Evolutionary conservation across 2,797 vertebrate genomes (phyloP).

Genomic region (Coreius guichenoti): DNA sequence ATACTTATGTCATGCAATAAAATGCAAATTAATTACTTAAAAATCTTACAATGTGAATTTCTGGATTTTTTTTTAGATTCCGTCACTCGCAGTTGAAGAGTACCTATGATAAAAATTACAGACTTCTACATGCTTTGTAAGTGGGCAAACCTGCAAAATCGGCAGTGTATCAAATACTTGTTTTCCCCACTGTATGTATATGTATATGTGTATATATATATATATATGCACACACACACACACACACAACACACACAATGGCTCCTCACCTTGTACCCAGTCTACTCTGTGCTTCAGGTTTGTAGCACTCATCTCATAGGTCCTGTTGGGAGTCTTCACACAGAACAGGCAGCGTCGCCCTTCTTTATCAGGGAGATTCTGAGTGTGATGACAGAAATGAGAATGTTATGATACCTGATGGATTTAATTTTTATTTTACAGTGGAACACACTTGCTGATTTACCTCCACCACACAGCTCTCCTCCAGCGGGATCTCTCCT

Average conservation of each 20-base stretch:
- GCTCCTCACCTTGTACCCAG: slow-evolving; percentile 71
- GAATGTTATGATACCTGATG: not conserved
- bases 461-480: slow-evolving; percentile 78
- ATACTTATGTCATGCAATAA: too few species aligned
- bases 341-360: slow-evolving; percentile 82
- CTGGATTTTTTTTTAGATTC: too few species aligned
- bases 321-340: slow-evolving; percentile 79
- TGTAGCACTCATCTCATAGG: slow-evolving; percentile 82
- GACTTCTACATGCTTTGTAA: too few species aligned
- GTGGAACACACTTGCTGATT: slow-evolving; percentile 9
- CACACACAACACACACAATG: not conserved
- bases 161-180: too few species aligned
- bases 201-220: too few species aligned
- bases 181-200: too few species aligned
- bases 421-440: not conserved
- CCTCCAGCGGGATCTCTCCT: slow-evolving; percentile 80
- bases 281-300: slow-evolving; percentile 81
- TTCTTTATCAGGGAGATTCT: slow-evolving; percentile 78
- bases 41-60: too few species aligned
- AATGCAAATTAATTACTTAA: too few species aligned
- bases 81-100: too few species aligned
- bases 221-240: too few species aligned
- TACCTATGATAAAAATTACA: too few species aligned
- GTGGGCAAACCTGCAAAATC: too few species aligned
- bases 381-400: slow-evolving; percentile 7